A percentile compares a stretch with the other conserved stretches of the same genome.
These are phyloP conservation scores for Zaprionus bogoriensis DNA, from an alignment of 2,888 invertebrate species.

Conservation along the genomic window DNA sequence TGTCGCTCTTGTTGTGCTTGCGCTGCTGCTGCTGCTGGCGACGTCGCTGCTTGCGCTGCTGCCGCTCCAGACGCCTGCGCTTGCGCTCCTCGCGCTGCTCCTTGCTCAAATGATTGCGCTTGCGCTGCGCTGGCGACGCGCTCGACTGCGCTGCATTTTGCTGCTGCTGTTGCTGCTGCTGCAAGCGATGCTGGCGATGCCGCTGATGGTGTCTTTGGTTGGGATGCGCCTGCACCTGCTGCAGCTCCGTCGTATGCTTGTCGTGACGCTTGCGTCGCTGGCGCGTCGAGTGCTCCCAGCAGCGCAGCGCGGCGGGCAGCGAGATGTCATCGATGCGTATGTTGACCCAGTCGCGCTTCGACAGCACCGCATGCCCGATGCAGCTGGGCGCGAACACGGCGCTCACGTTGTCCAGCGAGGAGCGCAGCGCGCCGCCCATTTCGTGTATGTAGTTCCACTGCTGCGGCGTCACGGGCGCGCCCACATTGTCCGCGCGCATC, in stretches of 20 bases:
- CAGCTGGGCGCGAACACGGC: conserved; percentile 97
- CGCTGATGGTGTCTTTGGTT: conserved; percentile 73
- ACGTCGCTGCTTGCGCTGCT: conserved; percentile 70
- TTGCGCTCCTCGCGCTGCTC: conserved; percentile 77
- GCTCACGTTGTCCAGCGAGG: conserved; percentile 92
- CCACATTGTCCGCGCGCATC: conserved; percentile 95
- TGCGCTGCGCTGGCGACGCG: conserved; percentile 40
- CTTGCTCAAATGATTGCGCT: conserved; percentile 69
- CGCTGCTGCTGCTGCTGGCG: conserved; percentile 51
- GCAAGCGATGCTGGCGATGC: conserved; percentile 61
- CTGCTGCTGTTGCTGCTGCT: conserved; percentile 37
- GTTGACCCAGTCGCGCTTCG: conserved; percentile 93
- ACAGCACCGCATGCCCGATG: conserved; percentile 94
- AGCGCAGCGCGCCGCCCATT: conserved; percentile 92
- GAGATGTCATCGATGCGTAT: conserved; percentile 93
- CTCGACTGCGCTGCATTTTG: conserved; percentile 42
- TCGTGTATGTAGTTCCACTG: conserved; percentile 97
- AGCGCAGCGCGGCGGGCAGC: conserved; percentile 91
- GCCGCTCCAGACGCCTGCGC: conserved; percentile 66
- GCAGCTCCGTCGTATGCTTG: conserved; percentile 62
- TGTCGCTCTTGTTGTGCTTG: conserved; percentile 48
- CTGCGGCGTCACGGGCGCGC: conserved; percentile 92
- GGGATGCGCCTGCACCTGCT: conserved; percentile 52
- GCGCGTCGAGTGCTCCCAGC: conserved; percentile 90
- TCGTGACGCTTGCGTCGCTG: conserved; percentile 77